Evolutionary conservation across 2,888 invertebrate genomes (phyloP).

Genomic region (Andrena chrysosceles): DNA sequence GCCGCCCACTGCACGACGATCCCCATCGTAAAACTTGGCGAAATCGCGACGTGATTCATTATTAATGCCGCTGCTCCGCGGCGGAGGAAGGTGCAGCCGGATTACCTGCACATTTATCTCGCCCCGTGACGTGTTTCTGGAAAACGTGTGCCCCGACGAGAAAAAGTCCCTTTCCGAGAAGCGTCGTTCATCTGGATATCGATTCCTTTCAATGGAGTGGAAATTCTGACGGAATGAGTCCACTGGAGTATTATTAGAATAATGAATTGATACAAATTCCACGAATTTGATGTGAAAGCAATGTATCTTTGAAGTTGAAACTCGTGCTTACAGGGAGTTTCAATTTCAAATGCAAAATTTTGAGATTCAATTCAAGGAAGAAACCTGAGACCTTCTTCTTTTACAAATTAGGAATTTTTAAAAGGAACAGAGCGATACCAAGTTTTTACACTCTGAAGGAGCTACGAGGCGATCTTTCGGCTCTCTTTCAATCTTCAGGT

Average conservation of each 20-base stretch:
- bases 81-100: conserved; percentile 42
- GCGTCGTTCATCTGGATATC: conserved; percentile 5
- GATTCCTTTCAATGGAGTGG: background rate
- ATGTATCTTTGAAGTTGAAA: no score
- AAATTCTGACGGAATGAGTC: background rate
- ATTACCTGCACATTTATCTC: conserved; percentile 35
- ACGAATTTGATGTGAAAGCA: no score
- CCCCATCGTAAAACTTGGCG: conserved; percentile 59
- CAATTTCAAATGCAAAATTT: no score
- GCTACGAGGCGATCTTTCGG: no score
- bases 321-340: no score
- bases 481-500: background rate
- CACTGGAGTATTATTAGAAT: background rate
- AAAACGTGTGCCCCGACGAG: conserved; percentile 8
- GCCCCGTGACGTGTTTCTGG: conserved; percentile 43
- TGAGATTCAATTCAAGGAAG: no score
- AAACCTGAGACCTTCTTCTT: no score
- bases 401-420: no score
- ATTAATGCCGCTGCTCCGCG: conserved; percentile 40
- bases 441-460: no score
- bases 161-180: background rate
- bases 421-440: no score
- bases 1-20: conserved; percentile 52
- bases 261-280: no score
- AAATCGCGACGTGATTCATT: conserved; percentile 62